phyloP scores from a whole-genome alignment of 2,888 invertebrate genomes.

The Meloe dianella region DNA sequence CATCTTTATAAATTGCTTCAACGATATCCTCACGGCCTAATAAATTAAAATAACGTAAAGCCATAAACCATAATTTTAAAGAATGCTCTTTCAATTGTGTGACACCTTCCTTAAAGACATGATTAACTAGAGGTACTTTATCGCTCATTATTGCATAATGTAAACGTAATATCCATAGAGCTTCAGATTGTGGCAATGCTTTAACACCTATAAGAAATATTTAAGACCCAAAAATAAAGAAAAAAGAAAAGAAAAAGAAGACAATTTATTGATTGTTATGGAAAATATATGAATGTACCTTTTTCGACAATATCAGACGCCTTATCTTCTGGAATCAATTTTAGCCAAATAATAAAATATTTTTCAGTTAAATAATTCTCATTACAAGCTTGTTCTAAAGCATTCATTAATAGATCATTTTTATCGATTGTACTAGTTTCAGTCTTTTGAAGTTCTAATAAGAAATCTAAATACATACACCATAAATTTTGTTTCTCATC shows the following conservation, averaged over 20 bases:
- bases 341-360: constrained; percentile 51
- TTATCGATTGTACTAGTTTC: constrained; percentile 61
- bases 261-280: too few species aligned
- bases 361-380: constrained; percentile 46
- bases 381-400: constrained; percentile 53
- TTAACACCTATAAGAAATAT: constrained; percentile 56
- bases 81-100: constrained; percentile 55
- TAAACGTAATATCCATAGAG: constrained; percentile 63
- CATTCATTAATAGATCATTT: constrained; percentile 59
- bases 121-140: constrained; percentile 53
- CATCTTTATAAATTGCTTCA: constrained; percentile 58
- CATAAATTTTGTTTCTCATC: constrained; percentile 41
- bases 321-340: constrained; percentile 42
- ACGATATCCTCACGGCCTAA: constrained; percentile 53
- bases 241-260: too few species aligned
- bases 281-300: constrained; percentile 19
- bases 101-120: constrained; percentile 51
- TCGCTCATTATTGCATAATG: constrained; percentile 59
- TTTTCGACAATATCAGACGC: constrained; percentile 42
- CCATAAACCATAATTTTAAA: constrained; percentile 60
- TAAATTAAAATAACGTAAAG: constrained; percentile 53
- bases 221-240: too few species aligned
- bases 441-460: constrained; percentile 62
- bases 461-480: constrained; percentile 62
- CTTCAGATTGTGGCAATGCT: constrained; percentile 58